Conservation (phyloP, 2,797 vertebrate genomes). For the Sphenodon punctatus region DNA sequence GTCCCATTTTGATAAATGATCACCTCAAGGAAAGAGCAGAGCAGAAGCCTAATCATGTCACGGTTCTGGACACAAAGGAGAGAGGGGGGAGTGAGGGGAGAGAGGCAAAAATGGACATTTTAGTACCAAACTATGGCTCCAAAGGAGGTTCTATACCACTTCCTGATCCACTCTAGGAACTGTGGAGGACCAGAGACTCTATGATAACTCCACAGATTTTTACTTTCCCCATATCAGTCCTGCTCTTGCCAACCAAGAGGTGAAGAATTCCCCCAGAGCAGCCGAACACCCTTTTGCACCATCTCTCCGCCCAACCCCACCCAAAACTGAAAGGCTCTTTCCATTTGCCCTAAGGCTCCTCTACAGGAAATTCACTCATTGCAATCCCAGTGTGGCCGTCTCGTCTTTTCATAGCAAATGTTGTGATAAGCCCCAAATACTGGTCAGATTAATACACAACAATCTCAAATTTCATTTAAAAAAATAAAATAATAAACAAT, state of each 20-base stretch:
- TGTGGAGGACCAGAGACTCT: too few species aligned
- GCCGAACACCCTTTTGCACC: background rate
- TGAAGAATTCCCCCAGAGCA: too few species aligned
- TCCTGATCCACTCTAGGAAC: too few species aligned
- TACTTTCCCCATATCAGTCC: background rate
- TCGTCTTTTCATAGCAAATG: background rate
- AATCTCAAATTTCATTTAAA: too few species aligned
- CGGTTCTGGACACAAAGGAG: background rate
- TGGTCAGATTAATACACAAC: too few species aligned
- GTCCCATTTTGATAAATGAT: constrained; percentile 54
- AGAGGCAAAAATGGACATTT: background rate
- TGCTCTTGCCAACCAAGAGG: background rate
- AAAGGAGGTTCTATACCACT: too few species aligned
- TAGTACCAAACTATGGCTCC: background rate
- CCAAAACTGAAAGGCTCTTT: background rate
- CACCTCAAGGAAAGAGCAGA: constrained; percentile 63
- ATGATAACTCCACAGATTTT: too few species aligned
- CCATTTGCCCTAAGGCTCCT: background rate
- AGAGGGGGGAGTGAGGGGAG: background rate
- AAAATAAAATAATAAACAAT: too few species aligned
- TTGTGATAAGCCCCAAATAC: too few species aligned
- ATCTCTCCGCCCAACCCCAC: background rate
- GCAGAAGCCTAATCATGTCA: constrained; percentile 63
- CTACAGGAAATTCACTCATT: background rate
- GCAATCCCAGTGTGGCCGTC: background rate